These are phyloP conservation scores for Cherax destructor DNA, from an alignment of 1,140 invertebrate species.

Conservation along the genomic window DNA sequence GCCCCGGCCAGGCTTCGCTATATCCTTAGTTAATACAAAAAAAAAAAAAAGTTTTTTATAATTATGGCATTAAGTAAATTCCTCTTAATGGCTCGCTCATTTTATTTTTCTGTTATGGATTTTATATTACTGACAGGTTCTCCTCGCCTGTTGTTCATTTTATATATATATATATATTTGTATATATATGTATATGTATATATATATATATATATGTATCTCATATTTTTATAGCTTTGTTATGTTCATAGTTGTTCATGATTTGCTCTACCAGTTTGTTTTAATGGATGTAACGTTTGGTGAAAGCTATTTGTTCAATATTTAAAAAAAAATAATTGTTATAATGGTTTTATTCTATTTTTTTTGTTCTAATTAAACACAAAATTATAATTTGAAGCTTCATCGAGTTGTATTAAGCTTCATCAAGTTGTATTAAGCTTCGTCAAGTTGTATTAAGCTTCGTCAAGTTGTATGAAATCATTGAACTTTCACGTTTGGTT, in stretches of 20 bases:
- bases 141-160: neutral
- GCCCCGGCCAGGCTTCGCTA: slow-evolving; percentile 22
- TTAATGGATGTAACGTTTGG: neutral
- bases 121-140: neutral
- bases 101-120: slow-evolving; percentile 1
- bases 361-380: neutral
- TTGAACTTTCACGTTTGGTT: neutral
- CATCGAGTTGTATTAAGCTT: too few species aligned
- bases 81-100: neutral
- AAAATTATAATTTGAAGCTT: neutral
- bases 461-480: neutral
- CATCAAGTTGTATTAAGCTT: too few species aligned
- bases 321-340: neutral
- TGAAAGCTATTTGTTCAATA: neutral
- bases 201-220: neutral
- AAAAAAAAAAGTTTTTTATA: neutral
- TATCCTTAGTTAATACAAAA: neutral
- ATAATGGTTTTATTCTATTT: neutral
- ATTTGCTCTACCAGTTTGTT: neutral
- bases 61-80: slow-evolving; percentile 1
- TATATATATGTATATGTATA: too few species aligned
- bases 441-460: neutral
- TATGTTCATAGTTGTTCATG: slow-evolving; percentile 4
- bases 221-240: neutral
- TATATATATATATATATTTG: too few species aligned